Evolutionary conservation across 2,797 vertebrate genomes (phyloP).

Genomic region (Carduelis carduelis): DNA sequence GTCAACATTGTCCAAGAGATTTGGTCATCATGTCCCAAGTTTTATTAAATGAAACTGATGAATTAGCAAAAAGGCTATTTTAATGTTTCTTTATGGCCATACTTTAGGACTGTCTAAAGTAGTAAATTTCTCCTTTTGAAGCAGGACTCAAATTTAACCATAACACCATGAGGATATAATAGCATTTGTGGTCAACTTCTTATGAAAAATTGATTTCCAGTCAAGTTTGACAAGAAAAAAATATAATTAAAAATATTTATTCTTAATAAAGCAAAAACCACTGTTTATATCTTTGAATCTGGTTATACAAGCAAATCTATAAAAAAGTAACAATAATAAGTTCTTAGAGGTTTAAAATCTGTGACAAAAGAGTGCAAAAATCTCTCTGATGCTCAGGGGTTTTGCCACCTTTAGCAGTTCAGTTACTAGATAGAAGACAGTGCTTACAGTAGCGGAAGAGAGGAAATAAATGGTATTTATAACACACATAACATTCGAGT

Average conservation of each 20-base stretch:
- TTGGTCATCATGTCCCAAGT: not conserved
- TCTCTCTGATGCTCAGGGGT: accelerated
- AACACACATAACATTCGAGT: not conserved
- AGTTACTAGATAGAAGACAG: not conserved
- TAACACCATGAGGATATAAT: not conserved
- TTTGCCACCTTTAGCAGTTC: not conserved
- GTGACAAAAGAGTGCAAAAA: not conserved
- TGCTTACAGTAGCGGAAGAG: not conserved
- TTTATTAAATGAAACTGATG: not conserved
- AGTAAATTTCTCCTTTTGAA: not conserved
- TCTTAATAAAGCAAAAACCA: not conserved
- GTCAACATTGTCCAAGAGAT: not conserved
- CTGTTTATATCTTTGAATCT: not conserved
- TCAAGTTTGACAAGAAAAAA: not conserved
- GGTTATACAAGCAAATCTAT: not conserved
- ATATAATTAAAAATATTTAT: not conserved
- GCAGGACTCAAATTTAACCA: not conserved
- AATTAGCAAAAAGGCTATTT: accelerated
- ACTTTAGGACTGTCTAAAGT: not conserved
- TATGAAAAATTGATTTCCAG: not conserved
- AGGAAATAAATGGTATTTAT: not conserved
- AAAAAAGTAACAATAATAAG: not conserved
- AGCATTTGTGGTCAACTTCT: not conserved
- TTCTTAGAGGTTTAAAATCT: not conserved
- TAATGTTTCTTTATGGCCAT: not conserved